Evolutionary conservation across 2,797 vertebrate genomes (phyloP), one percentile per base, ranked within the genome.

Genomic region (Malurus leucopterus): DNA sequence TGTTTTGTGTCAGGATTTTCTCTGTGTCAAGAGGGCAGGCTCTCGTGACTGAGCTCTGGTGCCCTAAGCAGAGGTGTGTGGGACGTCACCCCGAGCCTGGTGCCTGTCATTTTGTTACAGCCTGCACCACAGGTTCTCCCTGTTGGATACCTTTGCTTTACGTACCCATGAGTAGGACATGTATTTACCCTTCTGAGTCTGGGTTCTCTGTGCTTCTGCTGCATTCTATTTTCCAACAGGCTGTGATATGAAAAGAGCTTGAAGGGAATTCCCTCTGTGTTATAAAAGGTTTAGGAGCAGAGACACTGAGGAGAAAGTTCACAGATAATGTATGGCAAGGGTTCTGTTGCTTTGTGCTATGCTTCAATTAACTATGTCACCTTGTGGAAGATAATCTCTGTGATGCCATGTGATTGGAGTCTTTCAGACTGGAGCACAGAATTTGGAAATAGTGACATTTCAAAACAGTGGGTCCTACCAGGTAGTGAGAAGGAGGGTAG

Each of bases 101-200:
- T 63, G 23, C 40, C 53, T 87, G 51, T 41, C 16, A 4, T 72
- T 83, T 72, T 85, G 51, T 68, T 47, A 8, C 7, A 84, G 68
- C 88, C 51, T 43, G 67, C 30, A 18, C 51, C 59, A 41, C 91
- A 75, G 73, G 79, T 92, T 92, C 46, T 92, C 38, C 86, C 57
- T 77, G 76, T 75, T 10, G 11, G 59, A 57, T 27, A 8, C 49
- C 44, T 88, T 84, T 46, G 41, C 44, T 63, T 55, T 84, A 15
- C 5, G 7, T 72, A 41, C 6, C 3, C 15, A 1, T 12, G 17
- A 2, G 3, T 24, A 34, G 47, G 19, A 6, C 2, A 2, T 38
- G 0, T 53, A 15, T n/a, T 41, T 51, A 67, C 7, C 20, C 70
- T 64, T n/a, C 16, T 40, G 62, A 61, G 26, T 18, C 29, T 63